Conservation (phyloP, 2,113 vertebrate genomes). For the Phaetusa simplex region DNA sequence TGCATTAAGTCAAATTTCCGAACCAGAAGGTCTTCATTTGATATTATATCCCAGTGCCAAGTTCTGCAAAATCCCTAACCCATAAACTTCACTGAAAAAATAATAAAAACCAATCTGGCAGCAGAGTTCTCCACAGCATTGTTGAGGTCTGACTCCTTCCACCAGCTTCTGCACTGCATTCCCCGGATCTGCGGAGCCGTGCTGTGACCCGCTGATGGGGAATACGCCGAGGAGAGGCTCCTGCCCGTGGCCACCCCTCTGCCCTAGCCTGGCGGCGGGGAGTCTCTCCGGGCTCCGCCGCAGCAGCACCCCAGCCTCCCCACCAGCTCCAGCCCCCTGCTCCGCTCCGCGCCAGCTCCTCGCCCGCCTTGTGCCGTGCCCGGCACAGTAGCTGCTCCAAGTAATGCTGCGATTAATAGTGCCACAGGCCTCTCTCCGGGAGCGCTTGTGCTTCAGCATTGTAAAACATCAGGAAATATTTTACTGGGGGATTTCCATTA, state of each 20-base stretch:
- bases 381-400: not conserved
- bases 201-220: not conserved
- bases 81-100: slow-evolving; percentile 36
- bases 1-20: slow-evolving; percentile 54
- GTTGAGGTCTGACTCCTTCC: slow-evolving; percentile 49
- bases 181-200: not conserved
- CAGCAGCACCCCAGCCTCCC: not conserved
- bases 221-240: not conserved
- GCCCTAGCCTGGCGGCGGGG: not conserved
- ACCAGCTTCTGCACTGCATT: not conserved
- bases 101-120: slow-evolving; percentile 38
- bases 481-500: slow-evolving; percentile 42
- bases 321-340: rapidly evolving
- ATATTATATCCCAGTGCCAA: slow-evolving; percentile 34
- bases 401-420: not conserved
- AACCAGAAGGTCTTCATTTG: slow-evolving; percentile 68
- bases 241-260: rapidly evolving
- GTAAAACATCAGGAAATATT: slow-evolving; percentile 34
- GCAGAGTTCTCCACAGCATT: slow-evolving; percentile 20
- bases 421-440: not conserved
- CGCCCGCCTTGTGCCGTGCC: rapidly evolving
- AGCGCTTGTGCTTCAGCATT: not conserved
- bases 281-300: not conserved
- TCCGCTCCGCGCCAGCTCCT: not conserved
- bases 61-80: slow-evolving; percentile 52